Evolutionary conservation across 2,797 vertebrate species (phyloP), one percentile per base, ranked within the genome.

Genomic region (Alcedo atthis): DNA sequence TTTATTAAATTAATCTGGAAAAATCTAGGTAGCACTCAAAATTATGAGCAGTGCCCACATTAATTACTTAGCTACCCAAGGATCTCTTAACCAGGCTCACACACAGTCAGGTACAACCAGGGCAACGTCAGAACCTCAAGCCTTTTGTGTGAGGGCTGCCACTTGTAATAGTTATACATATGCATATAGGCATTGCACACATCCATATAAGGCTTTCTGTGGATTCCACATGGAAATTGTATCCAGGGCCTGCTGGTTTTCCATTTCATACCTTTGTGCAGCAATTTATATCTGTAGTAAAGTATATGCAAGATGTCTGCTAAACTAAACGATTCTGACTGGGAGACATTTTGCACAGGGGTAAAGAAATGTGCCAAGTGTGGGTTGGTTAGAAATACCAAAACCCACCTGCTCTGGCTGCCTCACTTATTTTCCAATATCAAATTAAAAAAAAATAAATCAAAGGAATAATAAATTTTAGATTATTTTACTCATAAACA

Each of bases 261-360:
- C 86, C 70, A 25, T 77, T 46, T 89, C 68, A 49, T 49, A 80
- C 68, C 49, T 75, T 64, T 70, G 45, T 32, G 26, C 42, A 92
- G 49, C 19, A 75, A 82, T 87, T 92, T 85, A 10, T 80, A 64
- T 28, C 26, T 35, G 9, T 54, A 64, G 79, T 37, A 75, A 93
- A 64, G 24, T 49, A 46, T 25, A 64, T 3, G 30, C 48, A 82
- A 77, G 92, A 55, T 35, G 6, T 55, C 57, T 49, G 16, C 68
- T 85, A 75, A 71, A 58, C 26, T 64, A 85, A 95, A 79, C 25
- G 67, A 73, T 67, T 68, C n/a, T 87, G 45, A 49, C 45, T 24
- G 32, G 19, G 17, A 46, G 58, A 53, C 26, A 40, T 82, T 94
- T 89, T 75, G 30, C 54, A 66, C 37, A 32, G 53, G 10, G 8